phyloP scores from a whole-genome alignment of 2,113 vertebrate species.

The Eclectus roratus region DNA sequence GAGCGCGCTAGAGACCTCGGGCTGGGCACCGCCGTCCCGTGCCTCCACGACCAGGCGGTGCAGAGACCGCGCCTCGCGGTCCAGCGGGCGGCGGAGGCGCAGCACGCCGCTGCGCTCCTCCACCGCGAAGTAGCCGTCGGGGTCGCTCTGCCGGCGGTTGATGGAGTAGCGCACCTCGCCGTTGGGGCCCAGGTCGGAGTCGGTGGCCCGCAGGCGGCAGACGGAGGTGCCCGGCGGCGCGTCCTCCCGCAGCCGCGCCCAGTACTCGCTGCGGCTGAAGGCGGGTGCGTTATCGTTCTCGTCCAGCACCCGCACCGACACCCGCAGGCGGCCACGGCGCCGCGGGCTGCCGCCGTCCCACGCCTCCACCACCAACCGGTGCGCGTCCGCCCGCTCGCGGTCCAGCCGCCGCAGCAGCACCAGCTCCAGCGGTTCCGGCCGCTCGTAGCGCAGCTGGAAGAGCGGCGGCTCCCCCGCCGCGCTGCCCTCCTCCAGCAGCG shows the following conservation, averaged over 20 bases:
- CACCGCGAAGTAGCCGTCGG: conserved; percentile 75
- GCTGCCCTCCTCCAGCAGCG: conserved; percentile 53
- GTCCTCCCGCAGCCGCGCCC: conserved; percentile 78
- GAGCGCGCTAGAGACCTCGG: conserved; percentile 82
- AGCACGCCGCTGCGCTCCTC: conserved; percentile 81
- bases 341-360: conserved; percentile 87
- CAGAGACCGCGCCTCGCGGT: conserved; percentile 81
- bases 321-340: conserved; percentile 73
- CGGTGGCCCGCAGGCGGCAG: conserved; percentile 83
- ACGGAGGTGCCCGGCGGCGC: conserved; percentile 71
- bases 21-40: conserved; percentile 81
- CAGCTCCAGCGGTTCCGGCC: conserved; percentile 76
- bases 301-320: conserved; percentile 82
- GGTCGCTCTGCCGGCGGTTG: conserved; percentile 76
- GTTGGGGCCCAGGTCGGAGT: conserved; percentile 83
- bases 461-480: background rate
- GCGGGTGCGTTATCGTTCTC: conserved; percentile 91
- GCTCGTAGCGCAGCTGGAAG: conserved; percentile 63
- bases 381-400: conserved; percentile 76
- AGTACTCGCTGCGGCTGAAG: conserved; percentile 84
- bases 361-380: conserved; percentile 82
- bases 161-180: conserved; percentile 82
- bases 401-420: conserved; percentile 80
- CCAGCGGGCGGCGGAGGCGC: conserved; percentile 78
- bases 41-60: conserved; percentile 86